Percentiles rank a stretch among this genome's conserved stretches.
Conservation (phyloP, 2,888 invertebrate species). For the Lithophane leautieri region DNA sequence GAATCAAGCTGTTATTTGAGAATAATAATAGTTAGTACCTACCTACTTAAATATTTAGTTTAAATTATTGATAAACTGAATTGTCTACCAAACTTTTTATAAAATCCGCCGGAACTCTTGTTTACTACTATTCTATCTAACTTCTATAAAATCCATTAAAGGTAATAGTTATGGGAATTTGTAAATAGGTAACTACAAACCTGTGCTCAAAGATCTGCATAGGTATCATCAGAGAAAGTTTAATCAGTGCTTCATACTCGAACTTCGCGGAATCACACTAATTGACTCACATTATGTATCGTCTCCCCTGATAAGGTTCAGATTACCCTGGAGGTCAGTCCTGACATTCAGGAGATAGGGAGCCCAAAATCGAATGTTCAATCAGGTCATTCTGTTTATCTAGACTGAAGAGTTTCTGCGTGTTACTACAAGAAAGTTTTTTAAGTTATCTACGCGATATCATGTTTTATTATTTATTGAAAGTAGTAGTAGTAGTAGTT, state of each 20-base stretch:
- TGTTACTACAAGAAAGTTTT: background rate
- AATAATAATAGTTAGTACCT: background rate
- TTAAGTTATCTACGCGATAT: background rate
- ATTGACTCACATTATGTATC: background rate
- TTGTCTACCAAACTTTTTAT: too few relatives aligned
- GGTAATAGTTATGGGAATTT: too few relatives aligned
- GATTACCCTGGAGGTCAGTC: background rate
- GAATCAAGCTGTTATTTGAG: background rate
- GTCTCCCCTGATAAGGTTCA: conserved; percentile 16
- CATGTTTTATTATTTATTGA: background rate
- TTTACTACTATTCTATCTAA: too few relatives aligned
- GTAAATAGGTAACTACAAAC: too few relatives aligned
- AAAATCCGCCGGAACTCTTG: too few relatives aligned
- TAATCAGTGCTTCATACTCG: conserved; percentile 1
- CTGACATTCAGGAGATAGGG: background rate
- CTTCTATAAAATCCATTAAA: too few relatives aligned
- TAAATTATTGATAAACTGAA: too few relatives aligned
- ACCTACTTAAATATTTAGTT: too few relatives aligned
- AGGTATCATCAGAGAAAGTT: background rate
- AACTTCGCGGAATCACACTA: background rate
- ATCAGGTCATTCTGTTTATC: background rate
- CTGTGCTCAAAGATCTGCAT: too few relatives aligned
- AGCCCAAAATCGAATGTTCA: background rate
- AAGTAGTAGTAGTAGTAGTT: background rate
- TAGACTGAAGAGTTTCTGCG: background rate